Base-by-base conservation (phyloP, 2,888 invertebrate genomes). In the Andrena bucephala region DNA sequence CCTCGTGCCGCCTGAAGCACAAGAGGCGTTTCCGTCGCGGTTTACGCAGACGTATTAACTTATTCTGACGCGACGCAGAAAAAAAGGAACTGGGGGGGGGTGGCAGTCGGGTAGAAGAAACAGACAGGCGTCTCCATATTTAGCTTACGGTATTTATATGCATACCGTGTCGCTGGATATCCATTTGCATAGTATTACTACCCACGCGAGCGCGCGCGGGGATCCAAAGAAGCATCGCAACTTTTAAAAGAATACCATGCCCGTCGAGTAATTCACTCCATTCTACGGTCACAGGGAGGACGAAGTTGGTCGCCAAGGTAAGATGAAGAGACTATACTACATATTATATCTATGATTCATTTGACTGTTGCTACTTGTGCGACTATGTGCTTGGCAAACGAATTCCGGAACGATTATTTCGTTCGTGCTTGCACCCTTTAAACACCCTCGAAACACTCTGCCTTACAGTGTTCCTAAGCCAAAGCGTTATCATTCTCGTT, bases 1-100 rank as follows among this genome's bases (percentile, higher is more conserved):
- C 66, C 48, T 42, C 54, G 67, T 62, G 27, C 59, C 52, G 52
- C 54, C 73, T 74, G 77, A 73, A 69, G 33, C 76, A 74, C 76
- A 63, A 80, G 85, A 82, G 84, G 13, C 79, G 82, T 74, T 74
- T 88, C 83, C 86, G 81, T 85, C 86, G 86, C 83, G 84, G 57
- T 84, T 81, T 83, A 81, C 86, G 76, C 83, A 82, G 87, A 89
- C 88, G 87, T 89, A 90, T 90, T 90, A 87, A 90, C 90, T 85
- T 78, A 81, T 86, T 81, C 77, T 84, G 81, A 87, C 83, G 85
- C 76, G 81, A 82, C 74, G 84, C 66, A 77, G 81, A 76, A 81
- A 78, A 82, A 77, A 73, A 20, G 16, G 42, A 42, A 42, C 42
- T 33, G 27, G 8, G 20, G 1, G 60, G 48, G 60, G 52, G 77